Evolutionary conservation across 2,113 vertebrate species (phyloP), one percentile per base, ranked within the genome.

Genomic region (Xyrauchen texanus): DNA sequence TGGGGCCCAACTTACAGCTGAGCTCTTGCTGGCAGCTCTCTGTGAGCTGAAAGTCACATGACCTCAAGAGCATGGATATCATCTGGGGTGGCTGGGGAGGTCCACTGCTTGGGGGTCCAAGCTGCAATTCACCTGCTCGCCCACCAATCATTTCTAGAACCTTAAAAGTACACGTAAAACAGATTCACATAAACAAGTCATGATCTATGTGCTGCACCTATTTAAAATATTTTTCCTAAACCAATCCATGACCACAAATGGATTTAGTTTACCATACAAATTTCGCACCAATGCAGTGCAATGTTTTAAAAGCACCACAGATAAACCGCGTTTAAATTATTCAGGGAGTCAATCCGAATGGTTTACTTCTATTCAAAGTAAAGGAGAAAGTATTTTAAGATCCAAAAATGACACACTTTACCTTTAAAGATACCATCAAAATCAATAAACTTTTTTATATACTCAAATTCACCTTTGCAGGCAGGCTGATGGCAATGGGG

Each of bases 141-240:
- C 91, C 90, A 8, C 90, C 88, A 66, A 94, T 85, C 85, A 94
- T 89, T 86, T 94, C 91, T 82, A 94, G 83, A 42, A 94, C 92
- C 87, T 89, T 57, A 55, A 66, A 71, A 12, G 45, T 55, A 34
- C 21, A 34, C 21, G 21, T 34, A 34, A 34, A 34, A 34, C 21
- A 3, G 21, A 34, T 34, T 34, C 21, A 34, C 21, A 34, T 34
- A 34, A 34, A 34, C 21, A 15, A 2, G 5, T 6, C 12, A 55
- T 34, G 21, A 34, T 34, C 21, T 34, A 34, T 34, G 21, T 34
- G 21, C 21, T 34, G 21, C 21, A 34, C 21, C 21, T 34, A 1
- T 34, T 34, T 34, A 34, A 34, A 34, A 34, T 34, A 34, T 34
- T 34, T 34, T 34, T 34, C 21, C 21, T 34, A 34, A 34, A 34